phyloP scores from a whole-genome alignment of 2,113 vertebrate species.

The Dasypus novemcinctus region DNA sequence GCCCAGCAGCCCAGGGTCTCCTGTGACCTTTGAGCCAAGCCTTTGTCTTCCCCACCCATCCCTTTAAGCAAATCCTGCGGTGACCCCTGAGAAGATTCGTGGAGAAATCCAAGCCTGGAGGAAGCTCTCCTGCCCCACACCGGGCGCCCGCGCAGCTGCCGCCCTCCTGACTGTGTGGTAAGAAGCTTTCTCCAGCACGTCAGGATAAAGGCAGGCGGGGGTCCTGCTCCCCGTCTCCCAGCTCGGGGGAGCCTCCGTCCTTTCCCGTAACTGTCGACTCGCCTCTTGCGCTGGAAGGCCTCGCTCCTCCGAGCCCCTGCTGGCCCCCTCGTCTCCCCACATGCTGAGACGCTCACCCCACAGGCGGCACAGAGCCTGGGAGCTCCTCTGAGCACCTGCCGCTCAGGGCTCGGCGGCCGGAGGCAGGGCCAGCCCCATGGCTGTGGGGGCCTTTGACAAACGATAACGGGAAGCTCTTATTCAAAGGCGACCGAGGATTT shows the following conservation, averaged over 20 bases:
- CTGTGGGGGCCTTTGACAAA: not conserved
- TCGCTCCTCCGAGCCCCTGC: not conserved
- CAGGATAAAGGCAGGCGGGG: not conserved
- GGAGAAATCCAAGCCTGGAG: not conserved
- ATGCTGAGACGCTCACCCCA: not conserved
- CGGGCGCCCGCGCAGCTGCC: not conserved
- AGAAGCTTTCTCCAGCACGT: not conserved
- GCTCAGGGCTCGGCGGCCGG: not conserved
- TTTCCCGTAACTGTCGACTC: not conserved
- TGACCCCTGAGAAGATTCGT: not conserved
- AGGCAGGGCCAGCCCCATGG: not conserved
- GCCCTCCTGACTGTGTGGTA: not conserved
- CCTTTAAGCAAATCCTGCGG: not conserved
- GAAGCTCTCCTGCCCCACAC: not conserved
- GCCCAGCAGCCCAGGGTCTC: rapidly evolving
- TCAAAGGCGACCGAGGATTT: not conserved
- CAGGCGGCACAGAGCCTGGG: too few species aligned
- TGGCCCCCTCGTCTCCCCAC: not conserved
- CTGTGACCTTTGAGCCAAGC: too few species aligned
- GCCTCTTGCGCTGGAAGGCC: not conserved
- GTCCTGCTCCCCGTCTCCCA: not conserved
- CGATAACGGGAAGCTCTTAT: not conserved
- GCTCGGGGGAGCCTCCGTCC: not conserved
- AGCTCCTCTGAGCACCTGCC: not conserved
- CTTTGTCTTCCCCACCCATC: not conserved